Percentiles rank a stretch among this genome's conserved stretches.
Conservation (phyloP, 2,888 invertebrate genomes). For the Myathropa florea region DNA sequence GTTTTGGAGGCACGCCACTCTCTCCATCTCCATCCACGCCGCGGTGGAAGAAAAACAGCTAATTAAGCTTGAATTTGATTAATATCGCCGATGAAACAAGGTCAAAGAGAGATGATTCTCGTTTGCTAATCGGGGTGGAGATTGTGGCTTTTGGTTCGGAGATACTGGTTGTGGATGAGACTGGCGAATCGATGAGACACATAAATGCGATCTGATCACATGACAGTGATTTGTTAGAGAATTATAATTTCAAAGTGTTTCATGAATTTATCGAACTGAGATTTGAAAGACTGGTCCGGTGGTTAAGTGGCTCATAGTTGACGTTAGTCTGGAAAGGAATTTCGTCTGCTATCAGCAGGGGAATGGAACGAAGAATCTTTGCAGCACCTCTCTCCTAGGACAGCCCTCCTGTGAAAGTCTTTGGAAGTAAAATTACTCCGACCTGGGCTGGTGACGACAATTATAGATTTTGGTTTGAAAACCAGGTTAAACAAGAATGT, state of each 20-base stretch:
- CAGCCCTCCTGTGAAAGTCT: too few relatives aligned
- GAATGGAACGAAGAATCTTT: too few relatives aligned
- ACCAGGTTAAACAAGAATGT: too few relatives aligned
- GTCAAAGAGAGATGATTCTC: background rate
- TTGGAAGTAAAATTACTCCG: too few relatives aligned
- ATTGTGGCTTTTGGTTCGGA: background rate
- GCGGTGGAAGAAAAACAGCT: background rate
- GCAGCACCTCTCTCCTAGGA: too few relatives aligned
- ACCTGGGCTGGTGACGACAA: too few relatives aligned
- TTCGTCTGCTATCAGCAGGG: background rate
- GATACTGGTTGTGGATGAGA: background rate
- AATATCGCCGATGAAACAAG: conserved; percentile 7
- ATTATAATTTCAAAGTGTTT: background rate
- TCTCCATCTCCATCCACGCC: background rate
- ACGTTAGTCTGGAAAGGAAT: background rate
- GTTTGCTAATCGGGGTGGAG: conserved; percentile 5
- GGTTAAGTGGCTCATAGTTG: background rate
- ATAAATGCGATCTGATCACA: background rate
- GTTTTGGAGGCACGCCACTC: conserved; percentile 12
- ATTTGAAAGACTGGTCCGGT: background rate
- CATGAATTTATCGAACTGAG: background rate
- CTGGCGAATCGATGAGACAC: background rate
- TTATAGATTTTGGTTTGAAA: too few relatives aligned
- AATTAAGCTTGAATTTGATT: conserved; percentile 1
- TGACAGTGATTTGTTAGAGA: background rate